phyloP scores from a whole-genome alignment of 2,113 vertebrate species.

The Mustela lutreola region DNA sequence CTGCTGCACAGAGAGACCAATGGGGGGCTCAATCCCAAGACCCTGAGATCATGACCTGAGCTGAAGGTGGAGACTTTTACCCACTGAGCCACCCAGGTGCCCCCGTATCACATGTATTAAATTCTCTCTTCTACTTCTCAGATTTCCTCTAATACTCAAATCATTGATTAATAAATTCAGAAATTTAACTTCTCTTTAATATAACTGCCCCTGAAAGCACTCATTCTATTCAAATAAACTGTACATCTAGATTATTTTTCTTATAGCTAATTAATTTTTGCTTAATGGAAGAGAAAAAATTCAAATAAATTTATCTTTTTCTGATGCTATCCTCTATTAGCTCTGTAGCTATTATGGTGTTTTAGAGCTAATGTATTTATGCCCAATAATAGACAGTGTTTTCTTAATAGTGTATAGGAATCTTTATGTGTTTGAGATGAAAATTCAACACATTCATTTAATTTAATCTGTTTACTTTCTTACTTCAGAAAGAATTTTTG shows the following conservation, averaged over 20 bases:
- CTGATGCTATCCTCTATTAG: not conserved
- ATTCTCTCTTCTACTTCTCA: constrained; percentile 33
- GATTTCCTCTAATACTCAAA: not conserved
- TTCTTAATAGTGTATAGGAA: not conserved
- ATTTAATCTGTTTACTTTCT: constrained; percentile 18
- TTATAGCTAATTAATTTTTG: not conserved
- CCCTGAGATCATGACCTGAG: too few species aligned
- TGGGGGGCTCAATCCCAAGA: too few species aligned
- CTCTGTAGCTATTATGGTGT: not conserved
- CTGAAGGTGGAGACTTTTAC: too few species aligned
- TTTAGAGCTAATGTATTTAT: not conserved
- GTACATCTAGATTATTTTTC: not conserved
- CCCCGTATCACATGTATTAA: not conserved
- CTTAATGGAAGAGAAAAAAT: constrained; percentile 18
- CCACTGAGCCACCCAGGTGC: too few species aligned
- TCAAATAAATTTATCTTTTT: not conserved
- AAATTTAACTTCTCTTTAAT: constrained; percentile 1
- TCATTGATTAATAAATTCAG: not conserved
- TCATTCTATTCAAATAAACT: constrained; percentile 41
- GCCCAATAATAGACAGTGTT: not conserved
- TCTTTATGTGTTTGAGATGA: not conserved
- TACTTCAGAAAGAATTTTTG: constrained; percentile 1
- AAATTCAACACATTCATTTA: not conserved
- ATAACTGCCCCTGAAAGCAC: not conserved
- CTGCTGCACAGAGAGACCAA: too few species aligned